Evolutionary conservation across 92 coral and sea anemone species (phyloP).

Genomic region (Actinernus sp.): DNA sequence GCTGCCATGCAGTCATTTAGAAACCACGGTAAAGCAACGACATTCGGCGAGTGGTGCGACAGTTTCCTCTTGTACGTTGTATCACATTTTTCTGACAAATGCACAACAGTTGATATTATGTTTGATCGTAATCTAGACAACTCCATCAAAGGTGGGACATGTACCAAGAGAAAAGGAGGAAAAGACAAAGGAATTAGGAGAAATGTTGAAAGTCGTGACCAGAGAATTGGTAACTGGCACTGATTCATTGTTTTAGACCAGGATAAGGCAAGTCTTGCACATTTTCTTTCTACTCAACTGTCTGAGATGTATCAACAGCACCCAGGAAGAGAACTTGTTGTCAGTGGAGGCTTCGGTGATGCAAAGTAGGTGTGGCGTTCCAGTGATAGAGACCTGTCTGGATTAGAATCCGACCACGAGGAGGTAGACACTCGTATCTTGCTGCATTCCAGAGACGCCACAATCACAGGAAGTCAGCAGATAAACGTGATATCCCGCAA

Average conservation of each 20-base stretch:
- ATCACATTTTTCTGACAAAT: slow-evolving; percentile 47
- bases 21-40: slow-evolving; percentile 51
- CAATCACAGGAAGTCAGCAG: slow-evolving; percentile 56
- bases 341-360: slow-evolving; percentile 64
- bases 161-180: too few relatives aligned
- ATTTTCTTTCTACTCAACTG: slow-evolving; percentile 42
- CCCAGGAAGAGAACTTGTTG: slow-evolving; percentile 53
- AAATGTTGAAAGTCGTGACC: too few relatives aligned
- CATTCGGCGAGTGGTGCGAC: slow-evolving; percentile 68
- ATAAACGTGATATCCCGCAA: slow-evolving; percentile 63
- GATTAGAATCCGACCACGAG: slow-evolving; percentile 58
- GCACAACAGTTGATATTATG: slow-evolving; percentile 67
- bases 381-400: slow-evolving; percentile 12
- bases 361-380: slow-evolving; percentile 51
- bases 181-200: slow-evolving; percentile 52
- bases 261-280: slow-evolving; percentile 54
- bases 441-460: slow-evolving; percentile 68
- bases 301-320: slow-evolving; percentile 21
- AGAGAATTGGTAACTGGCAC: too few relatives aligned
- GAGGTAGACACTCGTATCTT: slow-evolving; percentile 71
- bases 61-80: too few relatives aligned
- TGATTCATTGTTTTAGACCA: too few relatives aligned
- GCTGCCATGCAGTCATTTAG: too few relatives aligned
- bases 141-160: too few relatives aligned
- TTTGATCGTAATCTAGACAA: slow-evolving; percentile 63